Conservation (phyloP, 2,113 vertebrate genomes). For the zebrafish (Danio rerio) region DNA sequence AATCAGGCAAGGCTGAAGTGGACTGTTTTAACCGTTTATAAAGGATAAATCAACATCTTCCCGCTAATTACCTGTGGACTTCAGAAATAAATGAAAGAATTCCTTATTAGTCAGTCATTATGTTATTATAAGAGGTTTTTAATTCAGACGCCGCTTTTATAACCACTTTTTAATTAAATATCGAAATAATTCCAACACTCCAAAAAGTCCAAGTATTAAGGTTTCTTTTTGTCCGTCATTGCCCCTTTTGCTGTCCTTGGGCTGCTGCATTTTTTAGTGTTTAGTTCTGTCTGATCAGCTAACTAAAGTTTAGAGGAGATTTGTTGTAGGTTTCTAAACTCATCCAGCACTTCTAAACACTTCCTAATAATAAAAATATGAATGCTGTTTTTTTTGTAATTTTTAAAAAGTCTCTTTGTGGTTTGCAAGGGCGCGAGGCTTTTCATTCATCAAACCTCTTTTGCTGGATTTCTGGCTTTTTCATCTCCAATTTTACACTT, state of each 20-base stretch:
- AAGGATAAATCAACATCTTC: neutral
- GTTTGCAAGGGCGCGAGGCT: slow-evolving; percentile 40
- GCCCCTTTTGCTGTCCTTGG: slow-evolving; percentile 49
- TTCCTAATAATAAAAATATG: slow-evolving; percentile 37
- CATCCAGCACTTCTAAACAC: slow-evolving; percentile 42
- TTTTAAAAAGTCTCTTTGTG: slow-evolving; percentile 44
- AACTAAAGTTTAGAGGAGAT: slow-evolving; percentile 35
- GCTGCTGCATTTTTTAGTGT: neutral
- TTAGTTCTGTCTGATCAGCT: slow-evolving; percentile 42
- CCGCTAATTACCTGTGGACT: neutral
- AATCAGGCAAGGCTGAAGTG: neutral
- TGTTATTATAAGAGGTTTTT: neutral
- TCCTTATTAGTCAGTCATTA: neutral
- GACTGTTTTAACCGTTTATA: neutral
- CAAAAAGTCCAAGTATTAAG: neutral
- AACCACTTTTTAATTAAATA: neutral
- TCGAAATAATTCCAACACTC: neutral
- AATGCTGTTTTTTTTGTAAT: slow-evolving; percentile 42
- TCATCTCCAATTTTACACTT: neutral
- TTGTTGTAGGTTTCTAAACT: slow-evolving; percentile 28
- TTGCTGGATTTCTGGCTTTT: neutral
- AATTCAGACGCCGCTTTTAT: neutral
- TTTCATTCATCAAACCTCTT: slow-evolving; percentile 22
- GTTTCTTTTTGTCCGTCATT: neutral
- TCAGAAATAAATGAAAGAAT: neutral